phyloP scores from a whole-genome alignment of 2,888 invertebrate genomes.

The Dynastes maya region DNA sequence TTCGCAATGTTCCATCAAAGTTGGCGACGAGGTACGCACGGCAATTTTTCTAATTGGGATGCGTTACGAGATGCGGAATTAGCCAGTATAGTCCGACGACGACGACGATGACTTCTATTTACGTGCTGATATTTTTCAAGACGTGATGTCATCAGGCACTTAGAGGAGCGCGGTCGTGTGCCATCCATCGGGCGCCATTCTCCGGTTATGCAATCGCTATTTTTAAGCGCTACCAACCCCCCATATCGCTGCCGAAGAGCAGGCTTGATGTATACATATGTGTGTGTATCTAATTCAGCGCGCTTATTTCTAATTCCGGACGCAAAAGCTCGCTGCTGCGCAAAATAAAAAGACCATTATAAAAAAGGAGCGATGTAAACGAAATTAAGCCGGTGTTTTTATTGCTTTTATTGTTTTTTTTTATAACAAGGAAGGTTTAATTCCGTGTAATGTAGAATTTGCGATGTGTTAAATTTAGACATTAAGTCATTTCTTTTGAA shows the following conservation, averaged over 20 bases:
- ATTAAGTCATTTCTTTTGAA: background rate
- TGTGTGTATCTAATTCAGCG: background rate
- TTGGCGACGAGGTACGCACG: background rate
- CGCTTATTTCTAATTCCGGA: background rate
- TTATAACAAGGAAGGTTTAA: background rate
- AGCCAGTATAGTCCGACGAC: background rate
- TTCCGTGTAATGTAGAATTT: background rate
- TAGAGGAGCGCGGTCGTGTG: constrained; percentile 21
- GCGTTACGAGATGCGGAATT: constrained; percentile 1
- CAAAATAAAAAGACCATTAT: background rate
- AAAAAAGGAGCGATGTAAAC: background rate
- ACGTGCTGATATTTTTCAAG: constrained; percentile 39
- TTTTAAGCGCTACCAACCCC: constrained; percentile 26
- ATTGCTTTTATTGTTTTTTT: background rate
- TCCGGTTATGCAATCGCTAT: constrained; percentile 37
- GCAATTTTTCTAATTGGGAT: constrained; percentile 1
- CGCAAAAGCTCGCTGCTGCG: background rate
- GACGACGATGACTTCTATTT: constrained; percentile 30
- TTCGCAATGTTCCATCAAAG: no score
- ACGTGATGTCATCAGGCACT: constrained; percentile 38
- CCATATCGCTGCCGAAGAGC: background rate
- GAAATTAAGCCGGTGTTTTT: background rate
- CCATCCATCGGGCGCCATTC: constrained; percentile 20
- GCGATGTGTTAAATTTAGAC: background rate
- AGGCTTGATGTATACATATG: no score